Evolutionary conservation across 2,888 invertebrate species (phyloP), one percentile per base, ranked within the genome.

Genomic region (Himalopsyche kuldschensis): DNA sequence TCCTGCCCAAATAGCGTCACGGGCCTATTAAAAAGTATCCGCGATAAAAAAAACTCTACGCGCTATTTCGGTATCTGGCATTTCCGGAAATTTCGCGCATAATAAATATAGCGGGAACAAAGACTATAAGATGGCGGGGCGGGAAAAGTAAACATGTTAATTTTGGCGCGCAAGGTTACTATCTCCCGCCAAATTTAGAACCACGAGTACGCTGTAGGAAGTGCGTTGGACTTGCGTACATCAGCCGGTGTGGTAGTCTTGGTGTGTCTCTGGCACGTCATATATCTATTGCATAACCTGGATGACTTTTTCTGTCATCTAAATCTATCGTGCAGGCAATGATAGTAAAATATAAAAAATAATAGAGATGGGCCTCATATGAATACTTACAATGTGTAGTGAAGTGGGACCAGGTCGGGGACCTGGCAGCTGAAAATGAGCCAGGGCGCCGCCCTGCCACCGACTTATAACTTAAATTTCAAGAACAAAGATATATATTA

Each of bases 121-220:
- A 78, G 78, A 78, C 27, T 78, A 1, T 46, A 41, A 78, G 41
- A 41, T 47, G 78, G 78, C 35, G 78, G 46, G n/a, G 55, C 46
- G 46, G 78, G 41, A 78, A 78, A 78, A 31, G 78, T 78, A 78
- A 78, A 78, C 78, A 78, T 17, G 27, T 46, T 31, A 41, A 78
- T 78, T 78, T 78, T 41, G 35, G 46, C 41, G 78, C 35, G 78
- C 78, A 78, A 78, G 78, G 78, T 78, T 78, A 78, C 78, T 78
- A 78, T 47, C 46, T 24, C 78, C 32, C 20, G 41, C 41, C 46
- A 78, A 78, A 41, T 24, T 78, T 78, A 78, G 78, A 55, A 17
- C 78, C 41, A 41, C 78, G 35, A 55, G 55, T 55, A 55, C 55
- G n/a, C 55, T 20, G 20, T 55, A n/a, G 27, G 76, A 78, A 41